Evolutionary conservation across 2,888 invertebrate species (phyloP).

Genomic region (Amitus sp.): DNA sequence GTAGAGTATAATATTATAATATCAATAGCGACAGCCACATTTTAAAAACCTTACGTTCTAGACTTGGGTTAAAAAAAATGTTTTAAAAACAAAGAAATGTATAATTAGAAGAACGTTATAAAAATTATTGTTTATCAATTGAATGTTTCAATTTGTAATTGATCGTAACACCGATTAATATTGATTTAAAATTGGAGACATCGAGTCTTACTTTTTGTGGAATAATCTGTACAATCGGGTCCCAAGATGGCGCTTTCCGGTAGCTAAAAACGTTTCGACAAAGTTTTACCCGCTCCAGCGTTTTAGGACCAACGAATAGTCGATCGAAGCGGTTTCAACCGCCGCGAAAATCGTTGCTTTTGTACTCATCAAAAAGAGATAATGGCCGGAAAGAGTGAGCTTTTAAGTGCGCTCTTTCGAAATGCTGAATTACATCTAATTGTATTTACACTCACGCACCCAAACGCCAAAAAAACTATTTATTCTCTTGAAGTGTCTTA

Average conservation of each 20-base stretch:
- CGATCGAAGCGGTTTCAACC: too few relatives aligned
- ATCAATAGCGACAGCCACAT: neutral
- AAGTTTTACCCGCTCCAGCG: neutral
- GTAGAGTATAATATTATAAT: neutral
- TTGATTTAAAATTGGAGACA: constrained; percentile 2
- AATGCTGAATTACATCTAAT: too few relatives aligned
- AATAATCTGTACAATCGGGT: constrained; percentile 1
- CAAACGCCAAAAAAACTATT: neutral
- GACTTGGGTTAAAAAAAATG: neutral
- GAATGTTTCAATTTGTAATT: constrained; percentile 2
- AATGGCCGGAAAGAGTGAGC: neutral
- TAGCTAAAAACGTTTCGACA: neutral
- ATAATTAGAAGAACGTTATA: neutral
- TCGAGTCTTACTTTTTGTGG: constrained; percentile 1
- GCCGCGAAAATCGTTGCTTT: too few relatives aligned
- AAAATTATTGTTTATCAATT: constrained; percentile 4
- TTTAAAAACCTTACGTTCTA: constrained; percentile 5
- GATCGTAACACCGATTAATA: constrained; percentile 5
- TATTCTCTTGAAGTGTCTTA: neutral
- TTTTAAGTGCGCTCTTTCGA: too few relatives aligned
- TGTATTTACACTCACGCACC: neutral
- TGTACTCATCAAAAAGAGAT: too few relatives aligned
- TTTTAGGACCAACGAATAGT: too few relatives aligned
- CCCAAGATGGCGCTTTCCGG: neutral
- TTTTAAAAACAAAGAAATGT: constrained; percentile 1